A percentile compares a stretch with the other conserved stretches of the same genome.
Evolutionary conservation across 1,140 invertebrate species (phyloP).

Genomic region (Eumeta japonica): DNA sequence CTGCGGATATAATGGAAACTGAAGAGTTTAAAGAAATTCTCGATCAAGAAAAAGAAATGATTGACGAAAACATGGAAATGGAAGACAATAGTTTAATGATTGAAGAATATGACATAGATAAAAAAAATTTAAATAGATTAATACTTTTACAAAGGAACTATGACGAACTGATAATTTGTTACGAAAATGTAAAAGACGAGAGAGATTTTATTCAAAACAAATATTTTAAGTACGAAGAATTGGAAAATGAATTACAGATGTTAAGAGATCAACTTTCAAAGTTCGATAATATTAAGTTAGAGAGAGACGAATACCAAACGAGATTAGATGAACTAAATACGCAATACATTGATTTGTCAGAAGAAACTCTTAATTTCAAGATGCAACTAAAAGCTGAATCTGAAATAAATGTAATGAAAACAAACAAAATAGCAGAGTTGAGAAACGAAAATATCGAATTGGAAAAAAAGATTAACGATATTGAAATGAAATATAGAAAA

Average conservation of each 20-base stretch:
- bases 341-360: constrained; percentile 32
- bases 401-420: constrained; percentile 40
- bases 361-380: constrained; percentile 41
- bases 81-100: constrained; percentile 16
- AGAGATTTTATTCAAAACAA: constrained; percentile 26
- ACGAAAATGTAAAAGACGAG: constrained; percentile 42
- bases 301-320: constrained; percentile 40
- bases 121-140: constrained; percentile 33
- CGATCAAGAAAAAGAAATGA: constrained; percentile 20
- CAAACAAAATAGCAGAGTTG: constrained; percentile 25
- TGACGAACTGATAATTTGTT: constrained; percentile 34
- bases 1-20: constrained; percentile 46
- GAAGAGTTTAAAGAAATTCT: constrained; percentile 48
- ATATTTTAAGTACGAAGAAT: constrained; percentile 32
- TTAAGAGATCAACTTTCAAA: constrained; percentile 30
- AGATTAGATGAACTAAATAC: constrained; percentile 40
- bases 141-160: constrained; percentile 43
- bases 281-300: constrained; percentile 38
- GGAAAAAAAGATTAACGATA: constrained; percentile 36
- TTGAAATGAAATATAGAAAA: constrained; percentile 31
- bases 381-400: constrained; percentile 35
- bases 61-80: constrained; percentile 20
- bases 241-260: constrained; percentile 34
- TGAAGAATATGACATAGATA: constrained; percentile 27
- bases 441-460: constrained; percentile 34